phyloP scores from a whole-genome alignment of 2,888 invertebrate genomes.

The Amphimallon solstitiale region DNA sequence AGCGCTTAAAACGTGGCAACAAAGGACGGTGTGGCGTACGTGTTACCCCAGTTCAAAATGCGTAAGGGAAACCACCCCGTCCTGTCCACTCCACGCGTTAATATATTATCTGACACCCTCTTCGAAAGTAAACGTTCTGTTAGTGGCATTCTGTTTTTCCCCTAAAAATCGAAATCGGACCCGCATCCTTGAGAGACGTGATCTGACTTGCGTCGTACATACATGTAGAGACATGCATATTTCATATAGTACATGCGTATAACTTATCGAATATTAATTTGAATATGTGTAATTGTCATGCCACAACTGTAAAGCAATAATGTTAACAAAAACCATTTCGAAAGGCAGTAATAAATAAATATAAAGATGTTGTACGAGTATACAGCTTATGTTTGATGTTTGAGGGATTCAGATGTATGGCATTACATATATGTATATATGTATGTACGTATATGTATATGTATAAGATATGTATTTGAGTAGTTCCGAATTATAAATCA shows the following conservation, averaged over 20 bases:
- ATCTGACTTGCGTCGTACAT: background rate
- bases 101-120: constrained; percentile 35
- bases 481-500: constrained; percentile 14
- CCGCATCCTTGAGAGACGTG: constrained; percentile 26
- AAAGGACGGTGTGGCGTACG: background rate
- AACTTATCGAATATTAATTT: constrained; percentile 6
- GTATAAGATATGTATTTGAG: background rate
- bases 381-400: background rate
- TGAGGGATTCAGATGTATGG: constrained; percentile 26
- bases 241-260: background rate
- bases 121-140: constrained; percentile 20
- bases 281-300: constrained; percentile 25
- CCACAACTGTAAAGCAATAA: constrained; percentile 3
- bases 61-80: constrained; percentile 27
- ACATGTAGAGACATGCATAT: background rate
- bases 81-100: constrained; percentile 35
- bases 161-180: constrained; percentile 25
- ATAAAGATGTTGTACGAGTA: background rate
- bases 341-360: background rate
- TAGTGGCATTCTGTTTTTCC: constrained; percentile 17
- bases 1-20: constrained; percentile 30
- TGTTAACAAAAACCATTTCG: background rate
- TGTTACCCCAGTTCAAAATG: constrained; percentile 15
- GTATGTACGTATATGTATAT: too few species aligned
- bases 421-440: too few species aligned